Evolutionary conservation across 2,113 vertebrate genomes (phyloP), one percentile per base, ranked within the genome.

Genomic region (Nothocercus julius): DNA sequence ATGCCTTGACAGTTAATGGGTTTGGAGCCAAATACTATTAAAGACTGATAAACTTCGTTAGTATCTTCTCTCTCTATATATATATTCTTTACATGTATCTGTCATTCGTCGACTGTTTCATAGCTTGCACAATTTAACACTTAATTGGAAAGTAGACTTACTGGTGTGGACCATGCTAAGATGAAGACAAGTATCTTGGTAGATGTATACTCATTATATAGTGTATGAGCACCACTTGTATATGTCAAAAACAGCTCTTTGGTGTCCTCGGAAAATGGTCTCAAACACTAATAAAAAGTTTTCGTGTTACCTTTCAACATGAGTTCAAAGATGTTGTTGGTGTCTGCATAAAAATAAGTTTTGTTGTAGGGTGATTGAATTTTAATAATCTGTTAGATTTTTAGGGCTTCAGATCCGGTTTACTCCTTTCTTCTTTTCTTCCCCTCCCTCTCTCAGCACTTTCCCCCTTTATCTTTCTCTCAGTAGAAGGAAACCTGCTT

Each of bases 301-400:
- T 96, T 87, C 30, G 1, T 86, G 66, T 91, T 94, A 93, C 79
- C 86, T 94, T 92, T 92, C 89, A 95, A 93, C 74, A 76, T 27
- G 86, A 96, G 93, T 97, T 98, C 97, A 97, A 97, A 97, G 94
- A 95, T 90, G 77, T 95, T 28, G 1, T 96, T 82, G 87, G 82
- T 93, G 95, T 95, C 94, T 96, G 73, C 92, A 92, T 96, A 95
- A 94, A 97, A 97, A 91, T 87, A 96, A 94, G 80, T 95, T 94
- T 85, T 2, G 4, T 82, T 97, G 74, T 79, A 68, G 49, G 90
- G 80, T 64, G 92, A 91, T 44, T 97, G 97, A 92, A 95, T 97
- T 98, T 97, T 97, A 98, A 98, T 98, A 97, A 94, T 81, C 89
- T 85, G 78, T 91, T 61, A 94, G 93, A 95, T 95, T 92, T 92